Conservation (phyloP, 2,888 invertebrate genomes). For the Bellardia pandia region DNA sequence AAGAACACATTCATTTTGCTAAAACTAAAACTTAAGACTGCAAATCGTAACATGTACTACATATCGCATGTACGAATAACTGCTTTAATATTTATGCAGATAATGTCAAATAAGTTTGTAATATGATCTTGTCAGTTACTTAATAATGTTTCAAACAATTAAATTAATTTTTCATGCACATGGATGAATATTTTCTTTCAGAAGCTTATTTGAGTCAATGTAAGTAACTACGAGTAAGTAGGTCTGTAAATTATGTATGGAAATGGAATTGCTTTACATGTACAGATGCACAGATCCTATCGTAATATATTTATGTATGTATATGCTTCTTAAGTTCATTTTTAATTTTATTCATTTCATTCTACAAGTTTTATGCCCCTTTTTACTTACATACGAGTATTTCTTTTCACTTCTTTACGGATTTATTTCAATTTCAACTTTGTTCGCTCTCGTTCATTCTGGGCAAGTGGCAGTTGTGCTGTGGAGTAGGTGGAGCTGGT, state of each 20-base stretch:
- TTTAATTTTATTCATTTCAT: conserved; percentile 69
- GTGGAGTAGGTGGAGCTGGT: background rate
- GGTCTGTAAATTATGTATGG: conserved; percentile 27
- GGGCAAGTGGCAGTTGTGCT: conserved; percentile 14
- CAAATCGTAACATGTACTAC: background rate
- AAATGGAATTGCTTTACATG: conserved; percentile 11
- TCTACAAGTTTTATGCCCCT: conserved; percentile 34
- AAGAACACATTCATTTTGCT: background rate
- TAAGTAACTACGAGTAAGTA: background rate
- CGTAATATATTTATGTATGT: conserved; percentile 29
- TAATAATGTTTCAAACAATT: conserved; percentile 59
- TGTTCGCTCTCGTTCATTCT: conserved; percentile 34
- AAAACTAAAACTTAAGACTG: background rate
- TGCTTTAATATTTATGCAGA: conserved; percentile 51
- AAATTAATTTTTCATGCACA: conserved; percentile 63
- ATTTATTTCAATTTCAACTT: conserved; percentile 62
- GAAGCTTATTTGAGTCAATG: too few species aligned
- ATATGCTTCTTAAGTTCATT: conserved; percentile 60
- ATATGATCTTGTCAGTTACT: conserved; percentile 50
- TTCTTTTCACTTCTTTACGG: conserved; percentile 20
- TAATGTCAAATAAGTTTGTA: conserved; percentile 47
- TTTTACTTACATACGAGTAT: background rate
- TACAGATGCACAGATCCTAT: background rate
- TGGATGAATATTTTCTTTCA: conserved; percentile 34
- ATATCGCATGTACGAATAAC: conserved; percentile 14